Evolutionary conservation across 2,113 vertebrate genomes (phyloP), one percentile per base, ranked within the genome.

Genomic region (Cichladusa arquata): DNA sequence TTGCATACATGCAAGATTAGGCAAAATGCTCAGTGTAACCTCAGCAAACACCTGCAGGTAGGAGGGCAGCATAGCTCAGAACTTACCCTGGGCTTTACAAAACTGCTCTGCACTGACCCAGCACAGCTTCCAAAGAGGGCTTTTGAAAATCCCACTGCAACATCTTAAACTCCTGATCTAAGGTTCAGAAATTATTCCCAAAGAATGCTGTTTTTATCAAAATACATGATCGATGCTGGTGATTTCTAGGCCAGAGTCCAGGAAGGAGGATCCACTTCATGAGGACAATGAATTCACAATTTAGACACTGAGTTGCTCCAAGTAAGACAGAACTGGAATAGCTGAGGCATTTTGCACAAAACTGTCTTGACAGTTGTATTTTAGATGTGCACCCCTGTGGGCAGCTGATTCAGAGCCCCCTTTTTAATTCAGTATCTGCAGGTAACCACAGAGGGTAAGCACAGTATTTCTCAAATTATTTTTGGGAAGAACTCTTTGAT

Each of bases 171-270:
- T 62, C 29, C 34, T 24, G 11, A 36, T 45, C 33, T 50, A 12
- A 87, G n/a, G 26, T 56, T 83, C 60, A 74, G 60, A 44, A 86
- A 29, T 1, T 0, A 71, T 34, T 64, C 62, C 74, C 61, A 47
- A n/a, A 58, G 28, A 36, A 78, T 8, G 36, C 4, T 18, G 23
- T 7, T 20, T 18, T 76, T 36, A 67, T 76, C 64, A 20, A 70
- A 70, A 85, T 69, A 33, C 0, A 0, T 31, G 58, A 58, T 2
- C 24, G 26, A 18, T 77, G 47, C 42, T 70, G 24, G 25, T 76
- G 53, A n/a, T 64, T 86, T 76, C 45, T 14, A 67, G 44, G 19
- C 25, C 29, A n/a, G 67, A 67, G 57, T 29, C 42, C 38, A 81
- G 26, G 5, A 3, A 38, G 54, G 28, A 11, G 12, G 5, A n/a